Evolutionary conservation across 1,140 invertebrate species (phyloP).

Genomic region (Dendrolimus punctatus): DNA sequence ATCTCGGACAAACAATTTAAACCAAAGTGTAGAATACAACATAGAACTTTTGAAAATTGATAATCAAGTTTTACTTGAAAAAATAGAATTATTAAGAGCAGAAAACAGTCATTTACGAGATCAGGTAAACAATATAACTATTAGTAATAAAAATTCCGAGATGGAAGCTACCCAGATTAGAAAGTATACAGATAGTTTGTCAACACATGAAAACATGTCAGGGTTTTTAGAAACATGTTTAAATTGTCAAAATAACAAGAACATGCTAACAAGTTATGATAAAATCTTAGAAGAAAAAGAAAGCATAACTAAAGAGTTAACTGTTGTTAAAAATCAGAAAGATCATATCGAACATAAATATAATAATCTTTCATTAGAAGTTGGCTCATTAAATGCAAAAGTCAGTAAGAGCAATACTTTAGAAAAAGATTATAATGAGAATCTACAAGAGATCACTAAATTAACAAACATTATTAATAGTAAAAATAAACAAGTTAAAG

Average conservation of each 20-base stretch:
- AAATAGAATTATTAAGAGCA: conserved; percentile 27
- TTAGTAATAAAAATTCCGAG: no score
- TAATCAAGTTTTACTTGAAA: conserved; percentile 16
- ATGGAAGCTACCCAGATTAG: no score
- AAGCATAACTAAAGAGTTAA: conserved; percentile 24
- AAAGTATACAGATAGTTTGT: no score
- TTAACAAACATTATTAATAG: conserved; percentile 24
- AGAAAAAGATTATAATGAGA: conserved; percentile 35
- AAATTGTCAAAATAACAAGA: conserved; percentile 14
- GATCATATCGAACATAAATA: conserved; percentile 37
- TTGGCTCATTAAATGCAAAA: conserved; percentile 31
- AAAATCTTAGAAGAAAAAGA: conserved; percentile 22
- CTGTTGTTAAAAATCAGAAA: conserved; percentile 29
- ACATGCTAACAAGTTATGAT: conserved; percentile 15
- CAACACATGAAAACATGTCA: no score
- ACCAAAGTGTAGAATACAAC: conserved; percentile 5
- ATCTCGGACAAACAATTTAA: conserved; percentile 32
- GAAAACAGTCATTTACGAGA: conserved; percentile 38
- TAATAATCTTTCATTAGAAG: conserved; percentile 32
- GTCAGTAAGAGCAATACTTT: conserved; percentile 32
- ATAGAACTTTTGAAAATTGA: conserved; percentile 8
- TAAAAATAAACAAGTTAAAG: conserved; percentile 30
- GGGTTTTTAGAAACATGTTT: conserved; percentile 2
- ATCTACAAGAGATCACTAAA: conserved; percentile 30
- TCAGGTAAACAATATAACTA: conserved; percentile 6